phyloP scores from a whole-genome alignment of 2,113 vertebrate genomes.

The Sclerurus mexicanus region DNA sequence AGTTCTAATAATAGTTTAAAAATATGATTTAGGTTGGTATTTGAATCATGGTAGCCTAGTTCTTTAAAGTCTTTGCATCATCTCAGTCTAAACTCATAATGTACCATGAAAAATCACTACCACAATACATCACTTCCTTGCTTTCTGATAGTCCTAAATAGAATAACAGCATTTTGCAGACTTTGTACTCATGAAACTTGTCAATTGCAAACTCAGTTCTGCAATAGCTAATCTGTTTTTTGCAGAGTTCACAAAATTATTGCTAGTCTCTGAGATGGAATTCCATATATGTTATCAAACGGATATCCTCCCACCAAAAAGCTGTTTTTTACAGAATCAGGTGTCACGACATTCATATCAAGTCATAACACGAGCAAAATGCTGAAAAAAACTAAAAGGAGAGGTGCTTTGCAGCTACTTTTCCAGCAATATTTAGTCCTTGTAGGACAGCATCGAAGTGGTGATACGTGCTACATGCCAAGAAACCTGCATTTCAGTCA shows the following conservation, averaged over 20 bases:
- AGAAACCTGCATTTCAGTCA: background rate
- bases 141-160: background rate
- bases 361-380: background rate
- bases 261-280: background rate
- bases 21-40: background rate
- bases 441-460: background rate
- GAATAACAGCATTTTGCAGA: background rate
- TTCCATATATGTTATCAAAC: background rate
- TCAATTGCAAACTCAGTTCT: background rate
- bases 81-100: background rate
- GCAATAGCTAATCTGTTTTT: background rate
- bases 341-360: background rate
- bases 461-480: rapidly evolving
- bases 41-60: background rate
- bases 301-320: background rate
- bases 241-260: background rate
- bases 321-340: background rate
- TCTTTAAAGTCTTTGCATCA: background rate
- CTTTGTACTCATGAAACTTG: background rate
- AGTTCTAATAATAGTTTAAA: slow-evolving; percentile 19
- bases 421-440: background rate
- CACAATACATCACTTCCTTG: background rate
- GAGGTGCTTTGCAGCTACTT: background rate
- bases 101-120: background rate
- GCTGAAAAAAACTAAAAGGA: background rate